A percentile compares a stretch with the other conserved stretches of the same genome.
phyloP scores from a whole-genome alignment of 2,888 invertebrate species.

The Patella pellucida region DNA sequence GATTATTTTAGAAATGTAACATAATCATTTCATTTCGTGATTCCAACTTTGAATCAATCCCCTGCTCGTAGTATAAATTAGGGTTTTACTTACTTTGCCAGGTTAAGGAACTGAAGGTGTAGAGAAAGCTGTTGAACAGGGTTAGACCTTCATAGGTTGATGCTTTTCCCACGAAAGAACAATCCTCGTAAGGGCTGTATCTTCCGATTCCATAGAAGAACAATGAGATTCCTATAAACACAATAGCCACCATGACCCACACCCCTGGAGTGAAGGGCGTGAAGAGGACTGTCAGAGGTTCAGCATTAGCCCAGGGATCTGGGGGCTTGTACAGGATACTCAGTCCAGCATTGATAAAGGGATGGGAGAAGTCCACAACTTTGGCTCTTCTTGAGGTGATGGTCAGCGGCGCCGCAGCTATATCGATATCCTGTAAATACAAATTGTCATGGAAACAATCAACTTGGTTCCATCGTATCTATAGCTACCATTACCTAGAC shows the following conservation, averaged over 20 bases:
- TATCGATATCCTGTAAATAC: conserved; percentile 32
- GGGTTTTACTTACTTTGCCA: conserved; percentile 39
- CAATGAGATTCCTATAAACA: conserved; percentile 21
- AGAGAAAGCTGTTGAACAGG: conserved; percentile 41
- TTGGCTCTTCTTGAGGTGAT: conserved; percentile 30
- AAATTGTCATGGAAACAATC: too few relatives aligned
- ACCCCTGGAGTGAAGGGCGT: conserved; percentile 29
- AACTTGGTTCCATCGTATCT: too few relatives aligned
- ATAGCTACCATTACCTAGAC: too few relatives aligned
- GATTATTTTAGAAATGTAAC: too few relatives aligned
- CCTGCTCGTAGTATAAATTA: too few relatives aligned
- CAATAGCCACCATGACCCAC: conserved; percentile 38
- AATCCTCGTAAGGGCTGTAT: conserved; percentile 42
- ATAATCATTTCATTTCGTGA: too few relatives aligned
- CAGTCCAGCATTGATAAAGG: conserved; percentile 35
- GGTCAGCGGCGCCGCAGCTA: conserved; percentile 40
- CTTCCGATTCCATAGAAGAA: conserved; percentile 36
- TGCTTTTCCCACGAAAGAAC: conserved; percentile 34
- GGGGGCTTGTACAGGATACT: conserved; percentile 38
- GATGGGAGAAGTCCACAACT: conserved; percentile 36
- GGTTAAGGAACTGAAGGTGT: conserved; percentile 36
- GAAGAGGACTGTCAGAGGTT: conserved; percentile 21
- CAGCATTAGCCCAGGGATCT: conserved; percentile 18
- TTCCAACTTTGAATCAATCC: too few relatives aligned
- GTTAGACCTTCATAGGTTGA: conserved; percentile 39